Evolutionary conservation across 2,888 invertebrate species (phyloP).

Genomic region (Microplitis deprimator): DNA sequence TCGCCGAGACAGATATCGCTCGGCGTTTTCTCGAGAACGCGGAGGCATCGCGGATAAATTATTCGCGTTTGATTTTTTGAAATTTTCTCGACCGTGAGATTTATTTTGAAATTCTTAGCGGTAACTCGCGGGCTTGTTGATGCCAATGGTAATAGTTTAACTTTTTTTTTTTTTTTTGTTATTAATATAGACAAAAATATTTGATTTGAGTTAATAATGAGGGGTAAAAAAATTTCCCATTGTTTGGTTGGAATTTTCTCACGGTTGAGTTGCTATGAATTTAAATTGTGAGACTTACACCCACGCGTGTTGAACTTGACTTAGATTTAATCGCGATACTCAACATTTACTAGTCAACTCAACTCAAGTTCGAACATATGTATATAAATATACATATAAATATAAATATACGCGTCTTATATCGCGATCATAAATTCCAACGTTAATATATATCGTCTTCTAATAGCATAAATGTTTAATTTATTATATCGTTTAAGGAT

Average conservation of each 20-base stretch:
- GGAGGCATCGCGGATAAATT: background rate
- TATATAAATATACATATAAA: background rate
- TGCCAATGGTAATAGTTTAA: background rate
- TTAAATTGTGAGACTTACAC: conserved; percentile 28
- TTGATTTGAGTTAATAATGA: background rate
- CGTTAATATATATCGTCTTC: background rate
- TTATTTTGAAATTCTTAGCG: background rate
- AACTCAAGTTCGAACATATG: background rate
- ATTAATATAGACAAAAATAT: background rate
- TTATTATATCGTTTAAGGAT: background rate
- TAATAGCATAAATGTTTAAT: background rate
- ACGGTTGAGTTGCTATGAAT: conserved; percentile 18
- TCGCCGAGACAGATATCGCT: background rate
- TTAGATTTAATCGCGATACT: conserved; percentile 26
- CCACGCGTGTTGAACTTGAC: conserved; percentile 31
- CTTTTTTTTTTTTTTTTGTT: background rate
- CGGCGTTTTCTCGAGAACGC: background rate
- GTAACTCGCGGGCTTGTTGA: background rate
- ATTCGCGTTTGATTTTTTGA: background rate
- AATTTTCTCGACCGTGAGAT: background rate
- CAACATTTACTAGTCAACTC: conserved; percentile 7
- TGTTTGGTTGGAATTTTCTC: conserved; percentile 27
- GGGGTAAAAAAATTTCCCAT: conserved; percentile 32
- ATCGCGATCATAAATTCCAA: background rate
- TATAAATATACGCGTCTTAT: background rate